Evolutionary conservation across 1,140 invertebrate genomes (phyloP), one percentile per base, ranked within the genome.

Genomic region (Drosophila murphyi): DNA sequence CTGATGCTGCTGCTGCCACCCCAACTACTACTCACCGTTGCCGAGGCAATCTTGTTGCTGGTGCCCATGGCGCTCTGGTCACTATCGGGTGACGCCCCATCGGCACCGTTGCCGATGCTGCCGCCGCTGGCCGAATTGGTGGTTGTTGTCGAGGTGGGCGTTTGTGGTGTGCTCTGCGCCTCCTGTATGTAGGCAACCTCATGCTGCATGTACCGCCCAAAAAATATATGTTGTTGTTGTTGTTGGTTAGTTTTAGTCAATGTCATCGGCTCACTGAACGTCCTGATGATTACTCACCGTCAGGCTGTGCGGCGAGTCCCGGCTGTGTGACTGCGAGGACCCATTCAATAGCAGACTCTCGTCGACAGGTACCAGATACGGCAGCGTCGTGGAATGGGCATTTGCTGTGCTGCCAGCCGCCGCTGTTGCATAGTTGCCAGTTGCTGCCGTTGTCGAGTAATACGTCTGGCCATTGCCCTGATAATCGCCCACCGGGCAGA

Each of bases 11-110:
- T 57, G 3, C 28, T 57, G 52, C 48, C 55, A 10, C 32, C 28
- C 3, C n/a, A 2, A 4, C 2, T 83, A 4, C 2, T 83, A 95
- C 96, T 96, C 95, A 97, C 97, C 92, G 97, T 97, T 82, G 96
- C 96, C 83, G 97, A 97, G 86, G 97, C 97, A 83, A 97, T 96
- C 92, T 97, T 94, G 90, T 96, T 97, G 76, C 96, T 96, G 94
- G 96, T 95, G 90, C 97, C 94, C 92, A 95, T 95, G 79, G 95
- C 94, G 76, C 93, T 94, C 80, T 94, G 93, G 63, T 94, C 94
- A 75, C 92, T 91, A 69, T 93, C 92, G 72, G 91, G 92, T 93
- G 94, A 92, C 93, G 94, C 77, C 92, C 88, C 86, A 4, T 91
- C 88, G 70, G 79, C 85, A 4, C 87, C 88, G 32, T 76, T 93